Evolutionary conservation across 1,140 invertebrate species (phyloP), one percentile per base, ranked within the genome.

Genomic region (Drosophila pseudoobscura): DNA sequence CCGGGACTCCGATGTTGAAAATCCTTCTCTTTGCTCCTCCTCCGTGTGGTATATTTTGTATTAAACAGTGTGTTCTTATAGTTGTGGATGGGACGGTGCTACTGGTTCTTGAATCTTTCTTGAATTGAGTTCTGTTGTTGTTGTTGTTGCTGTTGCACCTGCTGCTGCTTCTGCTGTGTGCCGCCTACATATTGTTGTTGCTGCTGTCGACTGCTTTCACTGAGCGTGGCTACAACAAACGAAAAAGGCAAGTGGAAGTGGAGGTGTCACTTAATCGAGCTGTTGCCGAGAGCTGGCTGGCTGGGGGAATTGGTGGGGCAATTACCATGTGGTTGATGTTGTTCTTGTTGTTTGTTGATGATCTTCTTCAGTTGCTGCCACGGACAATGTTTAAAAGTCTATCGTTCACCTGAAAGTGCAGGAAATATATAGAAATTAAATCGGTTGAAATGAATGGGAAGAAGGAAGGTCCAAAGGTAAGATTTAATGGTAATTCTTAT

Each of bases 201-300:
- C 78, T 88, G 83, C 70, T 88, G 82, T 87, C 82, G 83, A 85
- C 83, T 85, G 82, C 80, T 63, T 66, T 63, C 69, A 70, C 83
- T 88, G 80, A 75, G 68, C 64, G 80, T 87, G 73, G 82, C 82
- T 87, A 87, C 82, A 84, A 74, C 69, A 75, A 74, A 75, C 60
- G 74, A 75, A 84, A 84, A 85, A 84, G 50, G 71, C 80, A 84
- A 84, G 82, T 80, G 82, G 66, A 85, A 84, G 72, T 68, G 50
- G 35, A 65, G 43, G 62, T 76, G 63, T 77, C 70, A 55, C 72
- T 84, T 80, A 76, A 43, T 85, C 52, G 35, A 39, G 35, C 11
- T 39, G 35, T 39, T 39, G 35, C 35, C 35, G 35, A 39, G 11
- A 39, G 51, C 60, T 46, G 73, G 22, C 45, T 45, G 56, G 51